phyloP scores from a whole-genome alignment of 2,797 vertebrate species.

The Danio jaintianensis region DNA sequence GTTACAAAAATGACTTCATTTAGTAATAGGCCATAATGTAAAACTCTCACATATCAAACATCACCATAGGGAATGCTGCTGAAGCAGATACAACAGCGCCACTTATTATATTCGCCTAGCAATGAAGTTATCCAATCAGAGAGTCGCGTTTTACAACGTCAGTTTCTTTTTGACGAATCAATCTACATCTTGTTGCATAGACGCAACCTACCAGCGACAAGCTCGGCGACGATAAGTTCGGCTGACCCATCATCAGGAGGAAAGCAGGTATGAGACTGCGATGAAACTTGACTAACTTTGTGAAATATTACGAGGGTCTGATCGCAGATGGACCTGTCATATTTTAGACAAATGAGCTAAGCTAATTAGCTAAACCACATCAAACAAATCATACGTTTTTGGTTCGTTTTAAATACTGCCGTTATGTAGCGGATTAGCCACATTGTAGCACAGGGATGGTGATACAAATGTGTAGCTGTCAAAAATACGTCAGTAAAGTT shows the following conservation, averaged over 20 bases:
- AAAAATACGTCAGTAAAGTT: neutral
- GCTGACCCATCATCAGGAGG: constrained; percentile 60
- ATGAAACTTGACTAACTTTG: constrained; percentile 43
- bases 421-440: constrained; percentile 36
- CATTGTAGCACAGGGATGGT: constrained; percentile 28
- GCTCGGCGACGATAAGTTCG: constrained; percentile 6
- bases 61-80: neutral
- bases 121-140: constrained; percentile 57
- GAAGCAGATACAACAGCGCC: neutral
- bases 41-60: neutral
- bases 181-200: constrained; percentile 58
- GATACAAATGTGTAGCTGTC: neutral
- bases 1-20: neutral
- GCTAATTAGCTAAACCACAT: neutral
- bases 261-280: constrained; percentile 65
- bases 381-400: neutral
- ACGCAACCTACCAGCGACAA: constrained; percentile 8
- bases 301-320: neutral
- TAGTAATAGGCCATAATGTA: neutral
- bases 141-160: neutral
- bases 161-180: constrained; percentile 61
- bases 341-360: neutral
- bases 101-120: neutral
- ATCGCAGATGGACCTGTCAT: neutral
- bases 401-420: neutral